Conservation (phyloP, 1,140 invertebrate genomes). For the Caenorhabditis briggsae region DNA sequence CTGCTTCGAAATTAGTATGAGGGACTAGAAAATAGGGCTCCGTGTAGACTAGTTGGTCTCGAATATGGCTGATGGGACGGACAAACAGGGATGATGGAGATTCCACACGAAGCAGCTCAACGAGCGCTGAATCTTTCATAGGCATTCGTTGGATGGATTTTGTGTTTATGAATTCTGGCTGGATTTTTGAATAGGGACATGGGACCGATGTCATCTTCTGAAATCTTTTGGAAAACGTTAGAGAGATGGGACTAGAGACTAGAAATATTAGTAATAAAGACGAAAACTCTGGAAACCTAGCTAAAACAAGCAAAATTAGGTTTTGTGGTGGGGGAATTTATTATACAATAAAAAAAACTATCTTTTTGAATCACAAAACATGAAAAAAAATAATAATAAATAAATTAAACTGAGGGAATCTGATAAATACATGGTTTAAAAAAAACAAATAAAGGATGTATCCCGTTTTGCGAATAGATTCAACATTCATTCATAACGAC, state of each 20-base stretch:
- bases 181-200: neutral
- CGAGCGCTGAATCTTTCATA: neutral
- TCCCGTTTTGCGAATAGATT: neutral
- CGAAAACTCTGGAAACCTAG: neutral
- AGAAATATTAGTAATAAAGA: neutral
- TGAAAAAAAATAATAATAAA: constrained; percentile 20
- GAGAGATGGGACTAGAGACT: neutral
- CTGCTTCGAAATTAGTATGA: neutral
- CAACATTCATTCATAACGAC: no score
- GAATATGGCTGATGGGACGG: neutral
- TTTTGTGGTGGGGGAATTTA: neutral
- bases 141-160: neutral
- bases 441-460: constrained; percentile 14
- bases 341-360: constrained; percentile 30
- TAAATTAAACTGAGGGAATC: neutral
- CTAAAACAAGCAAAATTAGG: neutral
- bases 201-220: neutral
- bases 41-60: neutral
- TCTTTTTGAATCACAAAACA: neutral
- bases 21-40: neutral
- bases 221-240: neutral
- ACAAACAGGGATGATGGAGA: neutral
- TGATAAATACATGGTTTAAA: constrained; percentile 2
- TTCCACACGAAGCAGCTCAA: neutral
- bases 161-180: neutral